Base-by-base conservation (phyloP, 2,888 invertebrate genomes). In the Liopterus haemorrhoidalis region DNA sequence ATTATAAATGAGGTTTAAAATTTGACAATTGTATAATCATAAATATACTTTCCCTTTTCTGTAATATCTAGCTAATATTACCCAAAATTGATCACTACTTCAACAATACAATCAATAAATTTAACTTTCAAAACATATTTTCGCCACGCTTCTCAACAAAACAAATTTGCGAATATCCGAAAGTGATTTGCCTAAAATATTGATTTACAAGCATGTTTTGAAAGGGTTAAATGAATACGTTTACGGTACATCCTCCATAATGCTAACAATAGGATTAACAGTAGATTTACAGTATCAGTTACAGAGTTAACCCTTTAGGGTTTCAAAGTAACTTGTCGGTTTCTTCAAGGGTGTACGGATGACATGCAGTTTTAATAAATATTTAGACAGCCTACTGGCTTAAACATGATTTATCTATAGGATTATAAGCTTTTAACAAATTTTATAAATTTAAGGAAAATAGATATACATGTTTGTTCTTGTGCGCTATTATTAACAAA, bases 311-410 rank as follows among this genome's bases (percentile, higher is more conserved):
- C 45, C 45, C 45, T 45, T 45, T 22, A 14, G 20, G 20, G 28
- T 11, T 21, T 30, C 14, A 30, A 28, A 21, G 33, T 41, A 24
- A 41, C 9, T 24, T 40, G 28, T 40, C 40, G 41, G 14, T 16
- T 41, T 44, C 31, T 38, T 5, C 33, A 12, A 24, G 20, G 32
- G 21, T 22, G 15, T 18, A 8, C 22, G 9, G 41, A 41, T 41
- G 43, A 43, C 48, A 52, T 48, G 44, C 46, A 49, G 49, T 49
- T 49, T 49, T 48, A 35, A 45, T 41, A 46, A 56, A 56, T 56
- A 54, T 56, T 56, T 33, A 54, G 55, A 56, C 55, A 55, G 44
- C 43, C 41, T 41, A 39, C 39, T 5, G 36, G 27, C 45, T n/a
- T n/a, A 32, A 45, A 45, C 33, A 39, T 45, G 45, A 45, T 45